These are phyloP conservation scores for Brachystomella parvula DNA, from an alignment of 1,140 invertebrate genomes.

Conservation along the genomic window DNA sequence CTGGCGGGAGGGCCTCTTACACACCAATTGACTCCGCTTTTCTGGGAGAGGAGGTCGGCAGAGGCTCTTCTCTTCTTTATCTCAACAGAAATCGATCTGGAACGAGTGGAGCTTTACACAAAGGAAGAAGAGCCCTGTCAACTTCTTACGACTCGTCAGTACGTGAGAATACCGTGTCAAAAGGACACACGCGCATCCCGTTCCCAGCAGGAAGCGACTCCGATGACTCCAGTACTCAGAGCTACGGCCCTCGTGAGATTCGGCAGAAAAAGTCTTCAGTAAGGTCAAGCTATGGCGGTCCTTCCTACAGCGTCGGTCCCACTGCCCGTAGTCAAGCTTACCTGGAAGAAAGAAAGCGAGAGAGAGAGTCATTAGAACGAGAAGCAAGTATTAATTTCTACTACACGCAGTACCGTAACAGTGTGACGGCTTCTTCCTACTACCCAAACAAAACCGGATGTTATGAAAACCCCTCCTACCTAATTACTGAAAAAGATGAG, in stretches of 20 bases:
- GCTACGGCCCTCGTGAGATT: neutral
- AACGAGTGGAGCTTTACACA: neutral
- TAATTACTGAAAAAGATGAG: conserved; percentile 36
- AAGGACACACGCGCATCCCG: conserved; percentile 6
- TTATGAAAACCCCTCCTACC: conserved; percentile 38
- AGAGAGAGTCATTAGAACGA: conserved; percentile 21
- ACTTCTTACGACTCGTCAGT: neutral
- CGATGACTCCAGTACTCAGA: conserved; percentile 33
- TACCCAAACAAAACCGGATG: conserved; percentile 33
- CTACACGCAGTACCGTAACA: conserved; percentile 14
- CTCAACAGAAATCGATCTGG: neutral
- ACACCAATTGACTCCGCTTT: neutral
- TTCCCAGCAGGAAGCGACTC: conserved; percentile 30
- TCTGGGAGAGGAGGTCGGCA: neutral
- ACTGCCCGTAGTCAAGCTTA: neutral
- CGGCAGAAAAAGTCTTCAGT: neutral
- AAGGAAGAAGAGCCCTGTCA: neutral
- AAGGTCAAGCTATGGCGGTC: neutral
- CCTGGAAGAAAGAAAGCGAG: conserved; percentile 17
- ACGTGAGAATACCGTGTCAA: neutral
- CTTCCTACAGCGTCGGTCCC: neutral
- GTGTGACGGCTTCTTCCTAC: conserved; percentile 5
- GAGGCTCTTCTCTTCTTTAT: neutral
- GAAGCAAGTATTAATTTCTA: conserved; percentile 16
- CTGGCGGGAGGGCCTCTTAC: neutral